Percentiles rank a stretch among this genome's conserved stretches.
Evolutionary conservation across 1,140 invertebrate species (phyloP).

Genomic region (Drosophila leontia): DNA sequence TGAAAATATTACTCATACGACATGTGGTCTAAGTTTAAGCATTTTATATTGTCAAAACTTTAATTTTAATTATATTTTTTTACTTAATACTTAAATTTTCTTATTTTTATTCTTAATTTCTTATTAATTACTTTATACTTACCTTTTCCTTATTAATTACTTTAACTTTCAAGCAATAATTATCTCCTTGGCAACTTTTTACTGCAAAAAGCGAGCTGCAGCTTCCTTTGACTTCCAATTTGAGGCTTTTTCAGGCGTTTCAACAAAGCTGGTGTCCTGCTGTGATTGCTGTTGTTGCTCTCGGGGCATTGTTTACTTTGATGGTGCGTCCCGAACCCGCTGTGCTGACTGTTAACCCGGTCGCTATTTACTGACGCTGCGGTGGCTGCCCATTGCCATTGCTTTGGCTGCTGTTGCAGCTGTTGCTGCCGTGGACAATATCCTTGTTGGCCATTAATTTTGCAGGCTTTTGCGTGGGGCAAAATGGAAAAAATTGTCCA

Average conservation of each 20-base stretch:
- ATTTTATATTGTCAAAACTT: not conserved
- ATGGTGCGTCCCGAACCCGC: slow-evolving; percentile 27
- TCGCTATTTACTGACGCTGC: slow-evolving; percentile 38
- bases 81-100: not conserved
- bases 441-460: slow-evolving; percentile 79
- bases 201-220: not conserved
- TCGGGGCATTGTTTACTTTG: slow-evolving; percentile 45
- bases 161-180: not conserved
- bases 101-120: no score
- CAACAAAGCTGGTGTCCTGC: slow-evolving; percentile 19
- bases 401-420: slow-evolving; percentile 17
- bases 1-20: slow-evolving; percentile 8
- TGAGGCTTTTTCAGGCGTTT: slow-evolving; percentile 16
- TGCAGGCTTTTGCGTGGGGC: slow-evolving; percentile 68
- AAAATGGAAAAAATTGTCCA: slow-evolving; percentile 39
- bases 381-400: slow-evolving; percentile 27
- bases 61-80: not conserved
- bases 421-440: slow-evolving; percentile 59
- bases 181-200: not conserved
- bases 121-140: not conserved
- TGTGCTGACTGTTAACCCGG: slow-evolving; percentile 32
- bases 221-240: slow-evolving; percentile 17
- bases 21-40: not conserved
- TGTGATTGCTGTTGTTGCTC: slow-evolving; percentile 51
- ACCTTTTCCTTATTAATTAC: not conserved